Evolutionary conservation across 1,140 invertebrate genomes (phyloP), one percentile per base, ranked within the genome.

Genomic region (Drosophila elegans): DNA sequence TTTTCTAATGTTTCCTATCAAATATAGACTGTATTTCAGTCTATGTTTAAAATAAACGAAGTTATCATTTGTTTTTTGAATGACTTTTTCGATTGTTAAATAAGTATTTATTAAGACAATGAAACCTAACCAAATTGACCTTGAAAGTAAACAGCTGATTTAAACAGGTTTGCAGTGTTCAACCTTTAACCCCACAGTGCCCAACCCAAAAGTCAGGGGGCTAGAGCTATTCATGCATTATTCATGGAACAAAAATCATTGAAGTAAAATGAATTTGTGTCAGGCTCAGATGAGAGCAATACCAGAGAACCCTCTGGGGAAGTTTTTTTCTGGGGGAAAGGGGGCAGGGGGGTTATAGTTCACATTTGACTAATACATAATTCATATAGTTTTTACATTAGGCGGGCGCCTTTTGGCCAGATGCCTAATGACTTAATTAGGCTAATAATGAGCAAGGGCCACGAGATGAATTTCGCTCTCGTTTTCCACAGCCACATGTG

Each of bases 351-450:
- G 32, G 39, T 29, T 57, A 49, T 57, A 49, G 57, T 52, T 63
- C 38, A 53, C 45, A 88, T 88, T 80, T 80, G 74, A 80, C 51
- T 71, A 71, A 71, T 71, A 69, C 51, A 88, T 89, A 89, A 79
- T 88, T 89, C 84, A 88, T 88, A 77, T 83, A 79, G 79, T 83
- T 89, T 83, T 80, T 79, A 72, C 76, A 73, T 83, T 76, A 66
- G 41, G 25, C 9, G 36, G 3, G 49, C 59, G 63, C 53, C 72
- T 55, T 45, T 74, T 64, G 53, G 74, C 75, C 83, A 76, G 83
- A 80, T 80, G 62, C 67, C 73, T 80, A 89, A 84, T 88, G 84
- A 88, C 84, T 89, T 89, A 88, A 88, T 88, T 89, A 88, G 76
- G 46, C 80, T 80, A 80, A 84, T 88, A 82, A 88, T 74, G 69